Evolutionary conservation across 2,888 invertebrate species (phyloP).

Genomic region (Dusona sp.): DNA sequence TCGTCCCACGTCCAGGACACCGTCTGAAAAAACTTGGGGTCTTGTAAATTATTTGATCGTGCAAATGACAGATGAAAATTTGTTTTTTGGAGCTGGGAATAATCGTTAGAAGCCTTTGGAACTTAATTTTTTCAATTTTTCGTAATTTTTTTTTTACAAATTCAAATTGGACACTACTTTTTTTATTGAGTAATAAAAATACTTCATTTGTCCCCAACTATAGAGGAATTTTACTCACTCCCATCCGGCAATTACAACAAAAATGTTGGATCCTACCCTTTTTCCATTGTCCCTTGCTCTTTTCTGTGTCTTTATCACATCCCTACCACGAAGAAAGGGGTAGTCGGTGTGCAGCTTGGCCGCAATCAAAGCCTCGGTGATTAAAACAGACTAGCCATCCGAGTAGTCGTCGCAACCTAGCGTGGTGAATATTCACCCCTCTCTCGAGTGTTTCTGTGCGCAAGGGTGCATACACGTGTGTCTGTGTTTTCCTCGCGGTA

Average conservation of each 20-base stretch:
- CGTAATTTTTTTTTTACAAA: neutral
- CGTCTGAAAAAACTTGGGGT: slow-evolving; percentile 8
- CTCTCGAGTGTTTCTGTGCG: neutral
- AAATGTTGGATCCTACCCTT: slow-evolving; percentile 35
- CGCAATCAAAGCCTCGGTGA: slow-evolving; percentile 73
- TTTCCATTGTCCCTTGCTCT: slow-evolving; percentile 23
- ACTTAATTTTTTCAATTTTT: neutral
- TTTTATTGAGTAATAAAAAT: neutral
- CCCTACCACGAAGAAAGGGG: slow-evolving; percentile 11
- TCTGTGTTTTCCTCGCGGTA: slow-evolving; percentile 46
- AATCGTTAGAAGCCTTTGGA: neutral
- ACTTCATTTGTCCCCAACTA: neutral
- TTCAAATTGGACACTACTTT: neutral
- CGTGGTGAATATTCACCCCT: slow-evolving; percentile 62
- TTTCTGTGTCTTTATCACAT: slow-evolving; percentile 23
- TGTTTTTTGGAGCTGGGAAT: neutral
- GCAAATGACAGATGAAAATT: slow-evolving; percentile 8
- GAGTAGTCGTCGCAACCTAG: slow-evolving; percentile 71
- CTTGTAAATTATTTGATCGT: slow-evolving; percentile 23
- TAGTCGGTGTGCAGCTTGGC: slow-evolving; percentile 52
- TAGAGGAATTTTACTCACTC: neutral
- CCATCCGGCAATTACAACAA: slow-evolving; percentile 36
- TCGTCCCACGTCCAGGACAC: neutral
- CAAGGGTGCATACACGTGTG: neutral
- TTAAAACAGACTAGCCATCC: slow-evolving; percentile 70